Conservation (phyloP, 2,113 vertebrate genomes). For the Scartelaos histophorus region DNA sequence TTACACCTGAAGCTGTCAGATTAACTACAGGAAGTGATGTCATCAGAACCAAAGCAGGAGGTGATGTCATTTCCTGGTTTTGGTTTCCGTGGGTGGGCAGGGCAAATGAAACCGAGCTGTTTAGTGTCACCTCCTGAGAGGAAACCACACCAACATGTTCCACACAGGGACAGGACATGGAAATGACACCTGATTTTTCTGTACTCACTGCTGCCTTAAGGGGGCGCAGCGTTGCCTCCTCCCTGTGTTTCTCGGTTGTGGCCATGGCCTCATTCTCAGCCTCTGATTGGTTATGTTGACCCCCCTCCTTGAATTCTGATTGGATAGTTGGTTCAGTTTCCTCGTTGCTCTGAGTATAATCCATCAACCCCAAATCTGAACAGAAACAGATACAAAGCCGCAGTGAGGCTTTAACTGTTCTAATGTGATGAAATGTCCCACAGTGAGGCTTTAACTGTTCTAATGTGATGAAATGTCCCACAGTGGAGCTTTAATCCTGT, state of each 20-base stretch:
- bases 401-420: too few species aligned
- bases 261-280: slow-evolving; percentile 28
- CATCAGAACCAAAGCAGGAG: slow-evolving; percentile 19
- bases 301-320: slow-evolving; percentile 54
- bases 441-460: too few species aligned
- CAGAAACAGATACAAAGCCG: background rate
- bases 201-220: background rate
- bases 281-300: slow-evolving; percentile 73
- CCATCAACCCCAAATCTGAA: slow-evolving; percentile 36
- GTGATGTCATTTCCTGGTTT: slow-evolving; percentile 28
- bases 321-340: slow-evolving; percentile 61
- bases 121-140: slow-evolving; percentile 26
- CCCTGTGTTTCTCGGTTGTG: background rate
- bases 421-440: too few species aligned
- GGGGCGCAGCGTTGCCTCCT: background rate
- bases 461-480: too few species aligned
- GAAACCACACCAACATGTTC: background rate
- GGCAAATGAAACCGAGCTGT: slow-evolving; percentile 10
- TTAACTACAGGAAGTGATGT: slow-evolving; percentile 24
- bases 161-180: too few species aligned
- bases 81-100: slow-evolving; percentile 21
- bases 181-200: background rate
- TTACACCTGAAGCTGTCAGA: background rate
- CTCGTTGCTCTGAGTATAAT: slow-evolving; percentile 74
- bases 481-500: too few species aligned